These are phyloP conservation scores for Opisthocomus hoazin DNA, from an alignment of 2,113 vertebrate genomes.

Conservation along the genomic window DNA sequence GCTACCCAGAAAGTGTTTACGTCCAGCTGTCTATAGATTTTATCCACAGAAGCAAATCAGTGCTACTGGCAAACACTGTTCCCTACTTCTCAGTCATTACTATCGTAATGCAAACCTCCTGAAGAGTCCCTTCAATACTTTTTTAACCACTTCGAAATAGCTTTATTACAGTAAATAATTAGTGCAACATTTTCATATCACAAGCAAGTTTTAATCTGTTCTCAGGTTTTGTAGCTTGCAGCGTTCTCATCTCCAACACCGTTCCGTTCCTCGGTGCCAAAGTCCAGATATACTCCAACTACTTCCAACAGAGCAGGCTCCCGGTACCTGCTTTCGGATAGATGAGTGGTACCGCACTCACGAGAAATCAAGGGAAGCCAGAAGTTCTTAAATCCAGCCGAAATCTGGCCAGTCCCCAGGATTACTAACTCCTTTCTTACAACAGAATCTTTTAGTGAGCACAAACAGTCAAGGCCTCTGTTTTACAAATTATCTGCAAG, in stretches of 20 bases:
- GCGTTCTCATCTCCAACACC: accelerated
- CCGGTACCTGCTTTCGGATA: neutral
- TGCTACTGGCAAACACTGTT: neutral
- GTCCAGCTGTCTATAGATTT: neutral
- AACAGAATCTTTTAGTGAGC: neutral
- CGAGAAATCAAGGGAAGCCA: accelerated
- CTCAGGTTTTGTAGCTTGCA: neutral
- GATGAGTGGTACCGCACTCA: neutral
- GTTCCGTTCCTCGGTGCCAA: neutral
- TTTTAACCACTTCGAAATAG: neutral
- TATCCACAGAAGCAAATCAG: neutral
- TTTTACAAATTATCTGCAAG: neutral
- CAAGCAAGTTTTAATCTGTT: neutral
- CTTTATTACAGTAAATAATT: neutral
- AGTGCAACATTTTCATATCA: neutral
- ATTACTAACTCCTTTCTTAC: neutral
- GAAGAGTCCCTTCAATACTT: neutral
- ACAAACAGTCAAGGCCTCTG: neutral
- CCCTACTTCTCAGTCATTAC: neutral
- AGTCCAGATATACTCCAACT: neutral
- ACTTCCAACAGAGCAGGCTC: neutral
- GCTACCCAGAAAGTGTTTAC: neutral
- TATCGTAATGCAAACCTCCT: neutral
- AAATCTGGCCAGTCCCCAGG: neutral
- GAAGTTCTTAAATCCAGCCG: neutral